A percentile compares a stretch with the other conserved stretches of the same genome.
Conservation (phyloP, 2,888 invertebrate genomes). For the Gymnocheta viridis region DNA sequence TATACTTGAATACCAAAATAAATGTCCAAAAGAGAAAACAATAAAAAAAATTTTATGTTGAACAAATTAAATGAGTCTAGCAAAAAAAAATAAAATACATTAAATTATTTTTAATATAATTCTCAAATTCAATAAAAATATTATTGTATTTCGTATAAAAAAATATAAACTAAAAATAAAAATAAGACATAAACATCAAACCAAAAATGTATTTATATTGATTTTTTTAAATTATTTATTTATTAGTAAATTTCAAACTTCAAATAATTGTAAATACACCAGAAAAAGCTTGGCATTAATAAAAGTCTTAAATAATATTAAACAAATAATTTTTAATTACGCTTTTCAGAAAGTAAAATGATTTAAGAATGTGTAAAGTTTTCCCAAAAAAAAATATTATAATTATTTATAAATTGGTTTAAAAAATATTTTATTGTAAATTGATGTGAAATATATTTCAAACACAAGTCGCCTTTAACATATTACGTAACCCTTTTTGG, state of each 20-base stretch:
- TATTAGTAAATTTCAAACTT: slow-evolving; percentile 67
- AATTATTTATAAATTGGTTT: no score
- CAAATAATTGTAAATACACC: slow-evolving; percentile 71
- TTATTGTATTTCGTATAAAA: slow-evolving; percentile 30
- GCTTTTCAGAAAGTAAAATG: not conserved
- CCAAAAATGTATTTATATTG: slow-evolving; percentile 49
- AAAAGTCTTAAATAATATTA: slow-evolving; percentile 68
- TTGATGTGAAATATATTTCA: no score
- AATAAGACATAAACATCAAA: slow-evolving; percentile 41
- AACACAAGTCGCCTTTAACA: no score
- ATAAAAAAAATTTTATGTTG: slow-evolving; percentile 49
- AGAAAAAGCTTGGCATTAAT: slow-evolving; percentile 71
- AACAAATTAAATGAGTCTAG: slow-evolving; percentile 36
- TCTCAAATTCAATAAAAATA: slow-evolving; percentile 27
- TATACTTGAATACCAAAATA: not conserved
- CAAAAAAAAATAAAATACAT: slow-evolving; percentile 19
- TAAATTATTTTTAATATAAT: slow-evolving; percentile 31
- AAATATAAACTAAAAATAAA: not conserved
- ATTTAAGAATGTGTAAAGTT: not conserved
- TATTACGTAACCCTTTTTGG: no score
- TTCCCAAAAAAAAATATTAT: not conserved
- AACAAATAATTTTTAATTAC: not conserved
- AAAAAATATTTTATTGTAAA: no score
- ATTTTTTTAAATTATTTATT: slow-evolving; percentile 66
- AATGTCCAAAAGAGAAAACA: not conserved